phyloP scores from a whole-genome alignment of 2,797 vertebrate genomes.

The Philypnodon macrostomus region DNA sequence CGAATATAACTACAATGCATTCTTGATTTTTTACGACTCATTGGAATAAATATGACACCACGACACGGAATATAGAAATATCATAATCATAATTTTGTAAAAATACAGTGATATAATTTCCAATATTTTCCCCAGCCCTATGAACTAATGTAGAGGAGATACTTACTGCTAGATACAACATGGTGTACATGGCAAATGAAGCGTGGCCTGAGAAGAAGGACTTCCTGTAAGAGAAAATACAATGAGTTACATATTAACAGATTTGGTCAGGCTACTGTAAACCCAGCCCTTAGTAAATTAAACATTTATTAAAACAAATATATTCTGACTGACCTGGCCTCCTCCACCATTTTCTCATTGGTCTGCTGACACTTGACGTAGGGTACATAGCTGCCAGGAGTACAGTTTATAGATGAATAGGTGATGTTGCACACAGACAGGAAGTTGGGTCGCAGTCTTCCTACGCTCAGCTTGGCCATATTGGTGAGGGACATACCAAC shows the following conservation, averaged over 20 bases:
- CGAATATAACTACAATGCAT: too few species aligned
- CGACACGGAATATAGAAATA: too few species aligned
- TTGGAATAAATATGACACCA: too few species aligned
- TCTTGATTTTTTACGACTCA: too few species aligned
- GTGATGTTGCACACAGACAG: conserved; percentile 76
- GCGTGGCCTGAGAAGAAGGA: conserved; percentile 83
- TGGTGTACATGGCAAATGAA: conserved; percentile 83
- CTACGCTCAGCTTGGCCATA: conserved; percentile 80
- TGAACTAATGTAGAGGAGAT: conserved; percentile 17
- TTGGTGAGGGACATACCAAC: conserved; percentile 80
- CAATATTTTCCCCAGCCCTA: not conserved
- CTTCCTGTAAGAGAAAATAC: conserved; percentile 74
- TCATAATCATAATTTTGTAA: too few species aligned
- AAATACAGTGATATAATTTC: too few species aligned
- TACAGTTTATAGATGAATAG: conserved; percentile 69
- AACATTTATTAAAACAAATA: conserved; percentile 3
- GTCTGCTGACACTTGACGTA: conserved; percentile 54
- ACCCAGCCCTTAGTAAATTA: conserved; percentile 26
- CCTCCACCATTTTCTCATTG: conserved; percentile 54
- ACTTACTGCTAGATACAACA: conserved; percentile 83
- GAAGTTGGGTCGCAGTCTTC: conserved; percentile 80
- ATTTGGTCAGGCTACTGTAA: not conserved
- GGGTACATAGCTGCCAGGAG: conserved; percentile 59
- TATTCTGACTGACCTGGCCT: conserved; percentile 67
- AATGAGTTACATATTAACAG: conserved; percentile 48